These are phyloP conservation scores for Hydrozoanthus tunicans DNA, from an alignment of 64 coral and sea anemone genomes.

Conservation along the genomic window DNA sequence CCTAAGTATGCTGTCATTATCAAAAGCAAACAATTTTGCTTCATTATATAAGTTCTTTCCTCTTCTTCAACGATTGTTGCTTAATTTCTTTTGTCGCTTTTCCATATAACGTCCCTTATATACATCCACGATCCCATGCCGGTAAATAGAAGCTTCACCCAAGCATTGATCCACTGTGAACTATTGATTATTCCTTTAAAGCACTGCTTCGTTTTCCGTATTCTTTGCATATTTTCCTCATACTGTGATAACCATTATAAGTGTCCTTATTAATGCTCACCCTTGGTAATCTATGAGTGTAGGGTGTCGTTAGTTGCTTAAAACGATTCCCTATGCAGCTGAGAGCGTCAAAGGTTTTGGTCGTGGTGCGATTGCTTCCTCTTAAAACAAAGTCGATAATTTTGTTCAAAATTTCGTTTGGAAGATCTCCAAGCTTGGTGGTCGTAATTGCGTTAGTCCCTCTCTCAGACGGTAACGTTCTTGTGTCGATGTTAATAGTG, in stretches of 20 bases:
- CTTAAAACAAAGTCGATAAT: constrained; percentile 33
- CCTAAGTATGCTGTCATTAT: too few relatives aligned
- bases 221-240: constrained; percentile 45
- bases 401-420: constrained; percentile 42
- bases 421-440: constrained; percentile 10
- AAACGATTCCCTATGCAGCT: constrained; percentile 30
- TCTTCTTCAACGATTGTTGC: neutral
- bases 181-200: constrained; percentile 41
- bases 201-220: constrained; percentile 30
- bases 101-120: constrained; percentile 32
- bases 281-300: constrained; percentile 26
- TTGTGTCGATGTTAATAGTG: neutral
- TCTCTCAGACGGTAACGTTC: neutral
- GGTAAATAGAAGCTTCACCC: constrained; percentile 32
- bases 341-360: constrained; percentile 23
- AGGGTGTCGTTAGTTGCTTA: neutral
- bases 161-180: constrained; percentile 51
- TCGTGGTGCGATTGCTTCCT: constrained; percentile 22
- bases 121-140: constrained; percentile 34
- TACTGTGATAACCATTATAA: constrained; percentile 16
- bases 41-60: neutral
- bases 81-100: neutral
- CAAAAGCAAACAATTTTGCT: neutral
- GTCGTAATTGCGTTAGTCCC: neutral
- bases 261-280: constrained; percentile 6